Base-by-base conservation (phyloP, 2,113 vertebrate genomes). In the Tenrec ecaudatus region DNA sequence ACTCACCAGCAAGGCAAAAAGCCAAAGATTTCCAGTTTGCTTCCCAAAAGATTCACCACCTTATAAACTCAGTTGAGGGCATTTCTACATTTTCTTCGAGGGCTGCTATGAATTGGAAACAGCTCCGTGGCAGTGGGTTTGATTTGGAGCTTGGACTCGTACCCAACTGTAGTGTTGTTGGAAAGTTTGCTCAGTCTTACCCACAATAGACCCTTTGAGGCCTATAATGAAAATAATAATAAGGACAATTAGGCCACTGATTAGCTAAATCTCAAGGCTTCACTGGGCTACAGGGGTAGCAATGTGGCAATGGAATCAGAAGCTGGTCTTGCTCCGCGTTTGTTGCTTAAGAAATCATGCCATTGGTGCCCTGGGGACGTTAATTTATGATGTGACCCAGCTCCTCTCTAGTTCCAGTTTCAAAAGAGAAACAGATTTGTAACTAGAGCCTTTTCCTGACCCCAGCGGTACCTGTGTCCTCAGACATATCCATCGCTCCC, bases 401-500 rank as follows among this genome's bases (percentile, higher is more conserved):
- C 12, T 69, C 6, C 29, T 68, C n/a, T 5, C 11, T 12, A 27
- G 8, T 9, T 9, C 31, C 27, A 38, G 4, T 20, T 75, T 68
- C 73, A 23, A 3, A 64, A 80, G 43, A 57, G 15, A 23, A 12
- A 6, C 31, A 0, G 1, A 14, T 29, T 15, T 27, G 23, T 76
- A 62, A 57, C 17, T 17, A 31, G 9, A 73, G 57, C 1, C 17
- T 73, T 53, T 69, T 36, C 33, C 38, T 47, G 31, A 29, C 14
- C 4, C 7, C 36, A 33, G 36, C 9, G 19, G 16, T 3, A 31
- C 17, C 38, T 27, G 2, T 31, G 43, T 60, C 83, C 83, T 47
- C 22, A 36, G 36, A 71, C 40, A 22, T 23, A 12, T 15, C 11
- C 17, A 5, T 6, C 0, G 0, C 58, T 23, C 20, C 25, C 11